A percentile compares a stretch with the other conserved stretches of the same genome.
phyloP scores from a whole-genome alignment of 2,797 vertebrate genomes.

The Poecile montanus region DNA sequence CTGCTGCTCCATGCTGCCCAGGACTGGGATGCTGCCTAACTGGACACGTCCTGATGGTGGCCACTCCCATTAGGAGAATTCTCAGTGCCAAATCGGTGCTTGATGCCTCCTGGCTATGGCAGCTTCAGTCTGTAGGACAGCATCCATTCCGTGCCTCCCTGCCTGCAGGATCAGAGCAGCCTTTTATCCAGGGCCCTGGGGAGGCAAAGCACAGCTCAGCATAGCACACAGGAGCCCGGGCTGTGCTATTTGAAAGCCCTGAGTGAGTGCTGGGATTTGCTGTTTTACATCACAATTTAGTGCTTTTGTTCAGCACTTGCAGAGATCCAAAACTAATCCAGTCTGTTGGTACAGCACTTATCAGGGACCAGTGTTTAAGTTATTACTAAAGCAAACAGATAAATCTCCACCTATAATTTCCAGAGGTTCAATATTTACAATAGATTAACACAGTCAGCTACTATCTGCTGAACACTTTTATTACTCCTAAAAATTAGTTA shows the following conservation, averaged over 20 bases:
- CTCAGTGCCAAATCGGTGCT: background rate
- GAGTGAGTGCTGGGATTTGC: background rate
- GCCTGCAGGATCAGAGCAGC: accelerated
- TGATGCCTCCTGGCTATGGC: background rate
- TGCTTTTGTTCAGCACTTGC: background rate
- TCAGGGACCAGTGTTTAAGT: background rate
- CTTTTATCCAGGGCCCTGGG: background rate
- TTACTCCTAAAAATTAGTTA: background rate
- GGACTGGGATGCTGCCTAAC: background rate
- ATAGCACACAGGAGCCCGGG: background rate
- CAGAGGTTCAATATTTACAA: background rate
- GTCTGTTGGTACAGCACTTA: background rate
- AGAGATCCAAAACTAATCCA: background rate
- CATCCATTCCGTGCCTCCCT: background rate
- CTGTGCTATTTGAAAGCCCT: background rate
- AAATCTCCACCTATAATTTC: background rate
- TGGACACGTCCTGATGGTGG: background rate
- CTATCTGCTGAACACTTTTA: background rate
- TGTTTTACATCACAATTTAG: background rate
- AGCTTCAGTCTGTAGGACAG: background rate
- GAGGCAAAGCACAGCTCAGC: background rate
- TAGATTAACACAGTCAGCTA: background rate
- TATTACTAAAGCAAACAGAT: conserved; percentile 1
- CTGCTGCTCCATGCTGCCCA: background rate
- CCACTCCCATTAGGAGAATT: background rate